Evolutionary conservation across 2,113 vertebrate genomes (phyloP).

Genomic region (Dicaeum eximium): DNA sequence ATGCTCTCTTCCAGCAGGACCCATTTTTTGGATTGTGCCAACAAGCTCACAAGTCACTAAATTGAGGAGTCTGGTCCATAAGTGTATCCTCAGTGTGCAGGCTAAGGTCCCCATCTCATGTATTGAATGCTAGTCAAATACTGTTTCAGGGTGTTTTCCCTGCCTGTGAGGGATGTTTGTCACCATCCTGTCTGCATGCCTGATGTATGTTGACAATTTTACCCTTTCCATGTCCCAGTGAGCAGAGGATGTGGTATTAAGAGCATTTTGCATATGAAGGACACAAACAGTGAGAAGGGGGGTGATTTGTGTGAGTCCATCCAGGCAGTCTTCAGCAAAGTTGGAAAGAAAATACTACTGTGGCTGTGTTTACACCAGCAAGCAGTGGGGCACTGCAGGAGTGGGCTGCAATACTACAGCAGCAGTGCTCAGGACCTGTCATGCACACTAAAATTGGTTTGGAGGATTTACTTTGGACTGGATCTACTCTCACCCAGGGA

Average conservation of each 20-base stretch:
- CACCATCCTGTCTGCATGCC: background rate
- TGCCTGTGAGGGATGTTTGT: background rate
- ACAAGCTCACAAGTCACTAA: background rate
- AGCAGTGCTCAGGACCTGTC: background rate
- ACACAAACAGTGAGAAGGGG: background rate
- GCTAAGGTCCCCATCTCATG: background rate
- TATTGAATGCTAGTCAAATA: background rate
- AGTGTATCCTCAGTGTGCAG: background rate
- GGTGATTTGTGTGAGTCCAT: conserved; percentile 6
- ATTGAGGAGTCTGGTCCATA: background rate
- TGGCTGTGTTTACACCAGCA: background rate
- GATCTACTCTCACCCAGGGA: background rate
- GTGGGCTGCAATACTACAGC: background rate
- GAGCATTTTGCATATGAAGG: background rate
- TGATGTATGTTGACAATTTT: conserved; percentile 31
- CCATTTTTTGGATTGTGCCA: fast-evolving
- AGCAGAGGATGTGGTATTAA: background rate
- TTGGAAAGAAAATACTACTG: background rate
- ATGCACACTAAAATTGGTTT: background rate
- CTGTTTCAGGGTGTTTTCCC: background rate
- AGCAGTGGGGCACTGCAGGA: background rate
- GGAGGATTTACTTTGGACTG: background rate
- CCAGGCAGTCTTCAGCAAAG: background rate
- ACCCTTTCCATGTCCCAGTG: background rate
- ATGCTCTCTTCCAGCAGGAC: background rate